phyloP scores from a whole-genome alignment of 2,888 invertebrate genomes.

The Tetragonula carbonaria region DNA sequence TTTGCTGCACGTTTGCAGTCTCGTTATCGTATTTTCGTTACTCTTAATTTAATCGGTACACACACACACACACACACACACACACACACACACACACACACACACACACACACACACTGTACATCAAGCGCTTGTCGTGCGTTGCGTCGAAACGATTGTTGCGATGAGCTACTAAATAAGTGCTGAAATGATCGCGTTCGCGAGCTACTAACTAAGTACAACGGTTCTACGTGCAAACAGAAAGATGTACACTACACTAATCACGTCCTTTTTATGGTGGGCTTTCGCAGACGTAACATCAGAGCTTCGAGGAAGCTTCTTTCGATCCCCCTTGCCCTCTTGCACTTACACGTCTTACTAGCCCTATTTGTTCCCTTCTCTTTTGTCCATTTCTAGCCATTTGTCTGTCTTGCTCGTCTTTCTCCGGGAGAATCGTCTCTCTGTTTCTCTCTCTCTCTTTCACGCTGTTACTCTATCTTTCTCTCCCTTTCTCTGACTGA shows the following conservation, averaged over 20 bases:
- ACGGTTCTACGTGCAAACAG: background rate
- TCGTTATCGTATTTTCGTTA: background rate
- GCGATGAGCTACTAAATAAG: too few relatives aligned
- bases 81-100: too few relatives aligned
- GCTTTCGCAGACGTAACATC: slow-evolving; percentile 42
- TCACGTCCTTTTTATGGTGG: slow-evolving; percentile 15
- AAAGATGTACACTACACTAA: slow-evolving; percentile 18
- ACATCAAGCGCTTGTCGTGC: background rate
- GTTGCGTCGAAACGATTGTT: slow-evolving; percentile 13
- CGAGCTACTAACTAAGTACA: background rate
- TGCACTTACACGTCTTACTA: slow-evolving; percentile 49
- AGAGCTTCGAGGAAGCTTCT: slow-evolving; percentile 63
- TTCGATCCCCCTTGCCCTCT: slow-evolving; percentile 54
- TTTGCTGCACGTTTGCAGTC: background rate
- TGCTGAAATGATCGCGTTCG: background rate
- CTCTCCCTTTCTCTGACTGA: slow-evolving; percentile 7
- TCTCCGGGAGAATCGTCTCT: background rate
- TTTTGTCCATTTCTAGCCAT: slow-evolving; percentile 43
- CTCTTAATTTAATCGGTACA: background rate
- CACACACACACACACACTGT: too few relatives aligned
- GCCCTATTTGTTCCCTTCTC: slow-evolving; percentile 48
- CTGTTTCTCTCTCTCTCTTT: slow-evolving; percentile 10
- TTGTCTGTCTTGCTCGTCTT: slow-evolving; percentile 36
- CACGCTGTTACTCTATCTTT: background rate
- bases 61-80: too few relatives aligned